Evolutionary conservation across 2,888 invertebrate genomes (phyloP).

Genomic region (Eristalinus aeneus): DNA sequence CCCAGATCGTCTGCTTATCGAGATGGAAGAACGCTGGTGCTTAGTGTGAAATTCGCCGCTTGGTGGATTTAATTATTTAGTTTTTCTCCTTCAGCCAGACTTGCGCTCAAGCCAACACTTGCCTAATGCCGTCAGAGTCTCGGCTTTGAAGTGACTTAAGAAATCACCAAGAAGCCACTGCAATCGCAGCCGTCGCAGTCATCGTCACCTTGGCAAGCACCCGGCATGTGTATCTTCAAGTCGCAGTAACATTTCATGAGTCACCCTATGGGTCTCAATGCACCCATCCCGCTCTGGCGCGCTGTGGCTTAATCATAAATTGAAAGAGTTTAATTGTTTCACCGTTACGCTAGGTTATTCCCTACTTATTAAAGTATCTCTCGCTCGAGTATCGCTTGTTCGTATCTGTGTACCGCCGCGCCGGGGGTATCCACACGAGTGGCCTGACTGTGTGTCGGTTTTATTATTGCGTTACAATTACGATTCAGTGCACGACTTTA

Average conservation of each 20-base stretch:
- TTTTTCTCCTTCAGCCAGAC: background rate
- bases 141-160: background rate
- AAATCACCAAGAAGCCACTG: background rate
- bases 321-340: constrained; percentile 69
- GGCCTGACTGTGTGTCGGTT: constrained; percentile 41
- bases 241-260: background rate
- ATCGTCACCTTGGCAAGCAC: background rate
- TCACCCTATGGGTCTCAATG: background rate
- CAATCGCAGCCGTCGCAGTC: background rate
- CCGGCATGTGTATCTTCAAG: too few relatives aligned
- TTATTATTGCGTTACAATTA: constrained; percentile 69
- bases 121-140: background rate
- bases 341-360: constrained; percentile 69
- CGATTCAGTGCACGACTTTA: constrained; percentile 71
- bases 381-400: background rate
- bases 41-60: background rate
- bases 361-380: constrained; percentile 58
- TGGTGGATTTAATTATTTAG: background rate
- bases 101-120: background rate
- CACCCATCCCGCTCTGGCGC: background rate
- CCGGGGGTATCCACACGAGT: background rate
- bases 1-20: background rate
- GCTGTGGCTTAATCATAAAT: constrained; percentile 40
- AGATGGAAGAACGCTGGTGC: background rate
- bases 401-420: constrained; percentile 1